Evolutionary conservation across 1,140 invertebrate species (phyloP).

Genomic region (Brachionus manjavacas): DNA sequence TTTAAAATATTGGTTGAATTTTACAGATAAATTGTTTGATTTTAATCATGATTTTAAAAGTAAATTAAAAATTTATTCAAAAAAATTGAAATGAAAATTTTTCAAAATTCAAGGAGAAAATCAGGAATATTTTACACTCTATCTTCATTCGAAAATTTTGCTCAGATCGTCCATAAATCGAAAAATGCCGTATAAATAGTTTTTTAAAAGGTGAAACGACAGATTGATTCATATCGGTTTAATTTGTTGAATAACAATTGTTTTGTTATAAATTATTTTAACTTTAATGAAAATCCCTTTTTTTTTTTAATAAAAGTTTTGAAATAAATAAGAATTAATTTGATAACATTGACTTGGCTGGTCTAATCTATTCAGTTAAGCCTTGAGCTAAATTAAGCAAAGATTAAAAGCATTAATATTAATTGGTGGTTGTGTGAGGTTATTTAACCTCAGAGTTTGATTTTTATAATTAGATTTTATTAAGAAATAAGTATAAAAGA

Average conservation of each 20-base stretch:
- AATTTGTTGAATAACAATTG: conserved; percentile 10
- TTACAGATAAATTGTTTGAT: background rate
- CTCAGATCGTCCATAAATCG: conserved; percentile 15
- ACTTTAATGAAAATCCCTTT: background rate
- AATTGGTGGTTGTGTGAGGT: conserved; percentile 1
- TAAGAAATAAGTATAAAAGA: background rate
- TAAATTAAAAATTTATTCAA: background rate
- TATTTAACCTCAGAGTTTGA: background rate
- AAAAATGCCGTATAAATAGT: background rate
- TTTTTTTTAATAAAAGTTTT: background rate
- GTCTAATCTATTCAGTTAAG: background rate
- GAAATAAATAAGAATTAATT: background rate
- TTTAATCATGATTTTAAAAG: conserved; percentile 9
- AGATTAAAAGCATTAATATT: background rate
- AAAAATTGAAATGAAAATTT: background rate
- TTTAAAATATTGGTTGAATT: background rate
- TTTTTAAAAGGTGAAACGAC: background rate
- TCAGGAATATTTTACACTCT: conserved; percentile 16
- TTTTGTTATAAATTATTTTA: conserved; percentile 12
- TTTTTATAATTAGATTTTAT: background rate
- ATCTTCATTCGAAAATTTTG: conserved; percentile 29
- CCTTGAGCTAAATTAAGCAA: background rate
- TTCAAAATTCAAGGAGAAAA: background rate
- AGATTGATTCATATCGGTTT: background rate
- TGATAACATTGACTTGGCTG: background rate